These are phyloP conservation scores for Rallus limicola DNA, from an alignment of 2,113 vertebrate genomes.

Conservation along the genomic window DNA sequence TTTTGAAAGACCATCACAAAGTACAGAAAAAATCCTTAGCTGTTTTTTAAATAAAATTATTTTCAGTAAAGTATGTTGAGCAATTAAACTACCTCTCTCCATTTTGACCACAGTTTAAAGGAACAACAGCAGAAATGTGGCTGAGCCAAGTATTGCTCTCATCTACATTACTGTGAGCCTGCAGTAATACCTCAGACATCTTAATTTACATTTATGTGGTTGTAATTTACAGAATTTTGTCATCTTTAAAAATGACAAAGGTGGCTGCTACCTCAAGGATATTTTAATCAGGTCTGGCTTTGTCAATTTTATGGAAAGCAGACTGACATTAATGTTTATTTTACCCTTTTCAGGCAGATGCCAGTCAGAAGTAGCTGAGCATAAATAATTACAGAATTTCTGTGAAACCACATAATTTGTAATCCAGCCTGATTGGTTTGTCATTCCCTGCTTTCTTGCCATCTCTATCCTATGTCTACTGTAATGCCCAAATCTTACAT, in stretches of 20 bases:
- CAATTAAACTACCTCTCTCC: neutral
- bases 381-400: slow-evolving; percentile 13
- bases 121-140: neutral
- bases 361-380: neutral
- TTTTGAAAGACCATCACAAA: slow-evolving; percentile 3
- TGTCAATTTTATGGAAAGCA: neutral
- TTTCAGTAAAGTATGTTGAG: neutral
- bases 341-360: neutral
- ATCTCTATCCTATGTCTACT: neutral
- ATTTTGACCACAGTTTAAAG: neutral
- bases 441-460: neutral
- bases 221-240: neutral
- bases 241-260: neutral
- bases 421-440: neutral
- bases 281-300: slow-evolving; percentile 20
- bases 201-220: neutral
- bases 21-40: neutral
- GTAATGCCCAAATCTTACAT: neutral
- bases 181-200: neutral
- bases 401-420: neutral
- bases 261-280: slow-evolving; percentile 8
- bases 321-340: neutral
- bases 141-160: neutral
- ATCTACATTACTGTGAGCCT: neutral
- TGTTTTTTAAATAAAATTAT: neutral